Percentiles rank a stretch among this genome's conserved stretches.
These are phyloP conservation scores for Eubasilissa splendida DNA, from an alignment of 2,888 invertebrate genomes.

Conservation along the genomic window DNA sequence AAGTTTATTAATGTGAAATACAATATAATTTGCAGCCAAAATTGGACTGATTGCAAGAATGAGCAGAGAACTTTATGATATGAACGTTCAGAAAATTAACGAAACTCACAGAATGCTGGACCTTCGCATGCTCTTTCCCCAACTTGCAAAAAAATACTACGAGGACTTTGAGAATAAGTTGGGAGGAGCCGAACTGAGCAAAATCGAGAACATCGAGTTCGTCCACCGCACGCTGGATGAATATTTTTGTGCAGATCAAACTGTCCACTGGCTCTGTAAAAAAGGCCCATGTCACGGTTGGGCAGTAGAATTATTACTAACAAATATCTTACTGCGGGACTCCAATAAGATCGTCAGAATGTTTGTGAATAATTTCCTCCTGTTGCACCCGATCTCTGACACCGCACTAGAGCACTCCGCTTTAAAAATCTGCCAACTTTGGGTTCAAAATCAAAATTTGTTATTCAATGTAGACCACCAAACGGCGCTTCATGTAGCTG, in stretches of 20 bases:
- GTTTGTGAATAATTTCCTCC: not conserved
- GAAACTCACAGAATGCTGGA: too few relatives aligned
- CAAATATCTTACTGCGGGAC: not conserved
- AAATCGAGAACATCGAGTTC: not conserved
- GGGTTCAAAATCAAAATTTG: not conserved
- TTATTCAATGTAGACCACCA: not conserved
- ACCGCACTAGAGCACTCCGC: not conserved
- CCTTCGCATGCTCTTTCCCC: too few relatives aligned
- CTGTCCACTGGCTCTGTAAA: not conserved
- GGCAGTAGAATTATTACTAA: not conserved
- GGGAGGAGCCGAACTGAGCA: too few relatives aligned
- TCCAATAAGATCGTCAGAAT: not conserved
- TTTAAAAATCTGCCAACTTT: too few relatives aligned
- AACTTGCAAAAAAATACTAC: too few relatives aligned
- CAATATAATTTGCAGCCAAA: not conserved
- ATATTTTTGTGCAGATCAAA: not conserved
- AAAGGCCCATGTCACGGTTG: not conserved
- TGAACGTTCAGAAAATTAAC: too few relatives aligned
- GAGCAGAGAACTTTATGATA: too few relatives aligned
- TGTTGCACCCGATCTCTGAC: not conserved
- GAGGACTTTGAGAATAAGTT: too few relatives aligned
- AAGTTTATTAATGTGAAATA: not conserved
- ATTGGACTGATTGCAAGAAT: not conserved
- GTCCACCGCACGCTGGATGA: not conserved
- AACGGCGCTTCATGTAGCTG: not conserved